Base-by-base conservation (phyloP, 2,888 invertebrate genomes). In the Aphidius colemani region DNA sequence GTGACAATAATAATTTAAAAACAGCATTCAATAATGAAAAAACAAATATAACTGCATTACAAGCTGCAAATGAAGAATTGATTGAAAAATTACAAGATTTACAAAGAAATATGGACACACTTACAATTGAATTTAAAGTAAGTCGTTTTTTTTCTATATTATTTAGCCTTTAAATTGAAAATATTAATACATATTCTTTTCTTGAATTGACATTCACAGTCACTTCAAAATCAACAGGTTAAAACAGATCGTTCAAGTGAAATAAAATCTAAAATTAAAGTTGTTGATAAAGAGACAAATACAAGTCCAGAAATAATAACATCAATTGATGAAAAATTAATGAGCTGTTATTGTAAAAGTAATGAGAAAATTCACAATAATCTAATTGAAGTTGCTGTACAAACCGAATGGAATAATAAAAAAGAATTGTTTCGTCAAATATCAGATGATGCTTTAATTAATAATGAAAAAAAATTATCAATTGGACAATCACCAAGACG, bases 111-210 rank as follows among this genome's bases (percentile, higher is more conserved):
- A 77, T 81, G 58, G 82, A 82, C 60, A 66, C 65, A 9, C 66
- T 81, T 63, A 77, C 76, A 9, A 71, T 78, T 62, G 75, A 81
- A 69, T 65, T 79, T 13, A 71, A 73, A 75, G 82, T 82, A 64
- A 66, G 53, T 58, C n/a, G 13, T 41, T 9, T 13, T 11, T 50
- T 18, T 8, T 56, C 13, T 59, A 39, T 10, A 46, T 44, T 53
- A 7, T 7, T 8, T n/a, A 66, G 41, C 3, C 7, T 30, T 8
- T 30, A n/a, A 53, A 30, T 59, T 43, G 45, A 39, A 41, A 18
- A 1, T 13, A 40, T 30, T 7, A n/a, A 6, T 50, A 51, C 8
- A 10, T 39, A 59, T 40, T 60, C 39, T 63, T 46, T 49, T 45
- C 41, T 44, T 65, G 6, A 59, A 57, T 57, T 53, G 66, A 67